A percentile compares a stretch with the other conserved stretches of the same genome.
Evolutionary conservation across 2,888 invertebrate genomes (phyloP).

Genomic region (Agrochola lychnidis): DNA sequence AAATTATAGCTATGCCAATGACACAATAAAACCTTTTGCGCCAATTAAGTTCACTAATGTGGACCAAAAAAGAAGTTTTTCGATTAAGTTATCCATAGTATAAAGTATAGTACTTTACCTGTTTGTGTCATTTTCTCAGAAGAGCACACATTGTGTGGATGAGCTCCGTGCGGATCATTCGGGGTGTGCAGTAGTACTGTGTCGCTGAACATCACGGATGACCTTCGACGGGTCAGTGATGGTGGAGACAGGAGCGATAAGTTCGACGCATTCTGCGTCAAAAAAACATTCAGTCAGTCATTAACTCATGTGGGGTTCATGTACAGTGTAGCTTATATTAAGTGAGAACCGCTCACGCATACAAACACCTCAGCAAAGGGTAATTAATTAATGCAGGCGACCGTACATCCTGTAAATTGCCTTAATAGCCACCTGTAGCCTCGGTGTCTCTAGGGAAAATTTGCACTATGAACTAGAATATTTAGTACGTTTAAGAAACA

Average conservation of each 20-base stretch:
- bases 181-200: constrained; percentile 93
- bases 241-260: constrained; percentile 94
- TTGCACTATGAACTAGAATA: constrained; percentile 14
- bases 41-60: background rate
- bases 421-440: constrained; percentile 42
- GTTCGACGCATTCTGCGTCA: constrained; percentile 91
- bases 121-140: constrained; percentile 98
- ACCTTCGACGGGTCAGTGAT: constrained; percentile 93
- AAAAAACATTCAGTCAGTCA: background rate
- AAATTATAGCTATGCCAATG: background rate
- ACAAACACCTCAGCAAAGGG: constrained; percentile 26
- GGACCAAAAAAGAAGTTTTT: background rate
- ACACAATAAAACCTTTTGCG: background rate
- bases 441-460: constrained; percentile 33
- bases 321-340: constrained; percentile 6
- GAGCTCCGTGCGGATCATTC: constrained; percentile 78
- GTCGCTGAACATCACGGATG: constrained; percentile 97
- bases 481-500: background rate
- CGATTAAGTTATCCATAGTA: background rate
- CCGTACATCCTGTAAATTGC: constrained; percentile 30
- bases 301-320: background rate
- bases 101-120: constrained; percentile 80
- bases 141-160: constrained; percentile 92
- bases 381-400: constrained; percentile 49
- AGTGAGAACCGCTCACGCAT: constrained; percentile 21